Conservation (phyloP, 2,113 vertebrate species). For the Paramormyrops kingsleyae region DNA sequence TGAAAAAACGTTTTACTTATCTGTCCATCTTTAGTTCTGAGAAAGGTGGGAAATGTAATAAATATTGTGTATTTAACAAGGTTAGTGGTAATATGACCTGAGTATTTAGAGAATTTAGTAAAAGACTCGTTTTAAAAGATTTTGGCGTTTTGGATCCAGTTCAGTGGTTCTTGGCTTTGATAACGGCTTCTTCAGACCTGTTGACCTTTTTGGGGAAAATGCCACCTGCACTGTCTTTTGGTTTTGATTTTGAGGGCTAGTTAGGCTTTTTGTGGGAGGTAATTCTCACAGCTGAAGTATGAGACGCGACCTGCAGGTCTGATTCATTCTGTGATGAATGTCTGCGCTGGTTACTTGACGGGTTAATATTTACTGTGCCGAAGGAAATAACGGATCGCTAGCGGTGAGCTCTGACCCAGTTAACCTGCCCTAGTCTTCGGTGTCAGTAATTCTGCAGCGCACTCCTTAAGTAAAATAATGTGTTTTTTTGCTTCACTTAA, state of each 20-base stretch:
- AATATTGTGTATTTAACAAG: neutral
- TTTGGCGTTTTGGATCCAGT: neutral
- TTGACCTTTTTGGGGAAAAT: neutral
- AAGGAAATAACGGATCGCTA: constrained; percentile 58
- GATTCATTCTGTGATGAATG: neutral
- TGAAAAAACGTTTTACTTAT: neutral
- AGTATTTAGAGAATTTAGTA: neutral
- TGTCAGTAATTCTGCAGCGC: neutral
- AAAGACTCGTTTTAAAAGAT: neutral
- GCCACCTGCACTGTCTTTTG: neutral
- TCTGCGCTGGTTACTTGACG: neutral
- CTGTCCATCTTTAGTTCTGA: neutral
- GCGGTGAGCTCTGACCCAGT: neutral
- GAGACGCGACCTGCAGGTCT: neutral
- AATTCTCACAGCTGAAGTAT: neutral
- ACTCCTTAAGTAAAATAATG: neutral
- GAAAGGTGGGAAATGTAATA: neutral
- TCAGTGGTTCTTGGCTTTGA: neutral
- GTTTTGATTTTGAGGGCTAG: neutral
- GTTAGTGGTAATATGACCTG: neutral
- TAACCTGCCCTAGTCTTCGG: neutral
- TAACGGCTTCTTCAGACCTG: neutral
- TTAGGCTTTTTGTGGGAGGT: neutral
- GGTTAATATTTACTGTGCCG: constrained; percentile 54
- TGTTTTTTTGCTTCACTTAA: constrained; percentile 26